Evolutionary conservation across 1,140 invertebrate species (phyloP).

Genomic region (Drosophila nigromelanica): DNA sequence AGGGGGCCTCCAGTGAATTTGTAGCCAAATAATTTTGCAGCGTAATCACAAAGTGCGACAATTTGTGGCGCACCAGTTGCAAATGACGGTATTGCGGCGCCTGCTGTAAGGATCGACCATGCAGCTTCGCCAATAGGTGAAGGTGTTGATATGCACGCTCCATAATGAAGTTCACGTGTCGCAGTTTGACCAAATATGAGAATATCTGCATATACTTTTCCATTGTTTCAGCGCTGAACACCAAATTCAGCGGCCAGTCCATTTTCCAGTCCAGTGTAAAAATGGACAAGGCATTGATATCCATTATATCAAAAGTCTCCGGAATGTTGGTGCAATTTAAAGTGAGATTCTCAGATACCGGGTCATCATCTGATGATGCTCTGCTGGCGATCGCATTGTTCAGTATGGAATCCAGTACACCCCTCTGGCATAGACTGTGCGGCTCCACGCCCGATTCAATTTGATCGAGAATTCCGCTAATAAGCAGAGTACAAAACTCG

Average conservation of each 20-base stretch:
- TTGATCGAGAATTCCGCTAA: slow-evolving; percentile 87
- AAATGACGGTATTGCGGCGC: slow-evolving; percentile 87
- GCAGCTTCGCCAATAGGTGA: slow-evolving; percentile 84
- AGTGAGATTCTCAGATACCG: slow-evolving; percentile 84
- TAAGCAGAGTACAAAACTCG: slow-evolving; percentile 89
- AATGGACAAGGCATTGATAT: slow-evolving; percentile 87
- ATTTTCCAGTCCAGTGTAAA: slow-evolving; percentile 88
- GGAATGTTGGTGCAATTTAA: slow-evolving; percentile 86
- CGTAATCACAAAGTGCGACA: slow-evolving; percentile 89
- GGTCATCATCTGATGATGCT: slow-evolving; percentile 39
- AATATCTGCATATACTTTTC: slow-evolving; percentile 89
- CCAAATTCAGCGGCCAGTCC: slow-evolving; percentile 90
- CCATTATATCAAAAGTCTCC: slow-evolving; percentile 86
- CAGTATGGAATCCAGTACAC: slow-evolving; percentile 87
- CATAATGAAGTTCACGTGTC: slow-evolving; percentile 89
- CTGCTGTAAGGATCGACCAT: slow-evolving; percentile 84
- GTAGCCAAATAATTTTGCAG: slow-evolving; percentile 89
- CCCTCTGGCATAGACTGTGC: slow-evolving; percentile 88
- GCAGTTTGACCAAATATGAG: slow-evolving; percentile 89
- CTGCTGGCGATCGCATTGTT: slow-evolving; percentile 86
- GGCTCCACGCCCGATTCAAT: slow-evolving; percentile 87
- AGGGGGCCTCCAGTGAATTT: slow-evolving; percentile 88
- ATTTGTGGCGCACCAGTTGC: slow-evolving; percentile 88
- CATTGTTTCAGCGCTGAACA: slow-evolving; percentile 88
- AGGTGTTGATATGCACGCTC: slow-evolving; percentile 87